phyloP scores from a whole-genome alignment of 2,113 vertebrate genomes.

The Acrocephalus arundinaceus region DNA sequence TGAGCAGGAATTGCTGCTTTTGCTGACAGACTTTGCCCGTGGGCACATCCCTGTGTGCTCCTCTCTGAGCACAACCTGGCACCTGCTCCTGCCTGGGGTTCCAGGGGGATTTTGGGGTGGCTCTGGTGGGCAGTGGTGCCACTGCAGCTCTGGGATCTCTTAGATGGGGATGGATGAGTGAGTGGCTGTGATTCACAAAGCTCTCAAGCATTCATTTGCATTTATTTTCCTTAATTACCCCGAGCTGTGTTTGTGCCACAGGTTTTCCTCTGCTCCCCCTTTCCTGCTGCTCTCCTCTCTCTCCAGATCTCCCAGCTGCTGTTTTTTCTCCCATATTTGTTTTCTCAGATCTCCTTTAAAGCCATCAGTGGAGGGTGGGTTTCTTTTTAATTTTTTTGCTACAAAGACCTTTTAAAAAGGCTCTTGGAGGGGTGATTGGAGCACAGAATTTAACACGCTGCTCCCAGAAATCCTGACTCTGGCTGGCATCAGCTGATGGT shows the following conservation, averaged over 20 bases:
- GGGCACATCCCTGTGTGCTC: not conserved
- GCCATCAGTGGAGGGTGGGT: not conserved
- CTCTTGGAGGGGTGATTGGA: not conserved
- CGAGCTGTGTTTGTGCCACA: not conserved
- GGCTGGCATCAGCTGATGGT: not conserved
- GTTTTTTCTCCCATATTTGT: not conserved
- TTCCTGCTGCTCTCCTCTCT: not conserved
- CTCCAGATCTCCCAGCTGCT: not conserved
- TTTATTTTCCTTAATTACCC: not conserved
- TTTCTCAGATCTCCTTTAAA: not conserved
- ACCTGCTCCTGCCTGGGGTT: fast-evolving
- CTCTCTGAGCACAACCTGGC: too few species aligned
- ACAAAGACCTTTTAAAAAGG: not conserved
- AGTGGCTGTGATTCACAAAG: not conserved
- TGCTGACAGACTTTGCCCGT: not conserved
- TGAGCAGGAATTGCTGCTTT: fast-evolving
- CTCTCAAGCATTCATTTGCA: not conserved
- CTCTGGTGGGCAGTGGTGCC: not conserved
- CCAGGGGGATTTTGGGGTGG: fast-evolving
- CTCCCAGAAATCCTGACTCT: not conserved
- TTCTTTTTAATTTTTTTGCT: too few species aligned
- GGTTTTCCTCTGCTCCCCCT: not conserved
- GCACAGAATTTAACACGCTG: fast-evolving
- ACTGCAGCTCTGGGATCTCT: too few species aligned
- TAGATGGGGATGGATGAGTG: fast-evolving